A percentile compares a stretch with the other conserved stretches of the same genome.
Conservation (phyloP, 2,797 vertebrate species). For the Coilia nasus region DNA sequence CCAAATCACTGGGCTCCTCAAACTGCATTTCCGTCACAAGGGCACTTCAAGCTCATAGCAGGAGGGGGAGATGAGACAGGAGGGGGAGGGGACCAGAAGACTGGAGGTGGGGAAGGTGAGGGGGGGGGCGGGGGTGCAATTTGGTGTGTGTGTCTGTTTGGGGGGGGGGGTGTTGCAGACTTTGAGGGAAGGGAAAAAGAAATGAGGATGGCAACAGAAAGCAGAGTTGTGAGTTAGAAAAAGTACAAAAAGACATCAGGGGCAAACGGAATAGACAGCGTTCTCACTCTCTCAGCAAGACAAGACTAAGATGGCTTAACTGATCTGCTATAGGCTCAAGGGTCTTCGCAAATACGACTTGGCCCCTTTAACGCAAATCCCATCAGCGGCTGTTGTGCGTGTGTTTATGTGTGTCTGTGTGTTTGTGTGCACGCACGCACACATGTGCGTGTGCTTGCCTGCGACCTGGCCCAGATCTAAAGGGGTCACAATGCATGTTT, state of each 20-base stretch:
- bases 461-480: conserved; percentile 14
- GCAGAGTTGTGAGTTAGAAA: not conserved
- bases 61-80: conserved; percentile 44
- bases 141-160: no score
- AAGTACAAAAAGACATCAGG: not conserved
- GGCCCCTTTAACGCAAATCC: not conserved
- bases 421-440: not conserved
- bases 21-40: conserved; percentile 62
- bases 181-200: not conserved
- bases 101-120: not conserved
- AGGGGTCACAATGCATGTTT: not conserved
- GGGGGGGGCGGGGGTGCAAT: no score
- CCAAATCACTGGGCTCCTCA: conserved; percentile 62
- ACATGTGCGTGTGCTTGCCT: not conserved
- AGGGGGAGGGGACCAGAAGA: conserved; percentile 9
- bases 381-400: not conserved
- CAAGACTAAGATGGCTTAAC: not conserved
- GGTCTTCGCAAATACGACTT: not conserved
- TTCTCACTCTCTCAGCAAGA: not conserved
- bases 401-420: not conserved
- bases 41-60: conserved; percentile 54
- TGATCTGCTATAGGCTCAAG: not conserved
- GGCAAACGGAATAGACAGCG: not conserved
- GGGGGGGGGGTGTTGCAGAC: not conserved
- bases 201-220: not conserved